These are phyloP conservation scores for Sceloporus tristichus DNA, from an alignment of 2,113 vertebrate species.

Conservation along the genomic window DNA sequence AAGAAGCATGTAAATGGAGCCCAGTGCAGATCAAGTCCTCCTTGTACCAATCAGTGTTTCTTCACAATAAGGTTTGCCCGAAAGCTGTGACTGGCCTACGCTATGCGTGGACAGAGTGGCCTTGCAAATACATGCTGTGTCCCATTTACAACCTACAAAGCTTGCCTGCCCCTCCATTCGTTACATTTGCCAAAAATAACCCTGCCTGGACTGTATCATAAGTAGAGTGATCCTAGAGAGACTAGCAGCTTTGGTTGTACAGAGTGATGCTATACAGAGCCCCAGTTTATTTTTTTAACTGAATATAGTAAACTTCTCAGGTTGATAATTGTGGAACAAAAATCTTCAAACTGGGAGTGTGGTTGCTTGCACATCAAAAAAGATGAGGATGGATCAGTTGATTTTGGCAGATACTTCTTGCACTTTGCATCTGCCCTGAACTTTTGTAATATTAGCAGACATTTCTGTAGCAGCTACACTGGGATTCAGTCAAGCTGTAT, in stretches of 20 bases:
- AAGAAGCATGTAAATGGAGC: conserved; percentile 70
- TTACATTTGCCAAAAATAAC: conserved; percentile 34
- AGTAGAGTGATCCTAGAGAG: neutral
- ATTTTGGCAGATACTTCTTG: neutral
- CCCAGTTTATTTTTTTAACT: neutral
- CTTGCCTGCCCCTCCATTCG: conserved; percentile 88
- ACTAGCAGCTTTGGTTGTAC: neutral
- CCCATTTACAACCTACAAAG: conserved; percentile 80
- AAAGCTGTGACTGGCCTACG: conserved; percentile 74
- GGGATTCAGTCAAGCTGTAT: neutral
- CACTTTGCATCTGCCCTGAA: neutral
- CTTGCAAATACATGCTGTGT: conserved; percentile 87
- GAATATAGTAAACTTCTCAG: conserved; percentile 9
- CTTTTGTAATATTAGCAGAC: neutral
- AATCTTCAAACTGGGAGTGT: neutral
- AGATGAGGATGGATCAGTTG: too few relatives aligned
- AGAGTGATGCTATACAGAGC: neutral
- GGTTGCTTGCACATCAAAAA: neutral
- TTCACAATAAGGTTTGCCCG: conserved; percentile 69
- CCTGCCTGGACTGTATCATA: conserved; percentile 11
- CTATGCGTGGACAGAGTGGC: conserved; percentile 92
- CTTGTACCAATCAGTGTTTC: conserved; percentile 55
- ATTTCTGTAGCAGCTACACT: neutral
- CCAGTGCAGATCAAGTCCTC: conserved; percentile 61
- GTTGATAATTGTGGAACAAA: neutral